phyloP scores from a whole-genome alignment of 2,113 vertebrate genomes.

The Chaenocephalus aceratus region DNA sequence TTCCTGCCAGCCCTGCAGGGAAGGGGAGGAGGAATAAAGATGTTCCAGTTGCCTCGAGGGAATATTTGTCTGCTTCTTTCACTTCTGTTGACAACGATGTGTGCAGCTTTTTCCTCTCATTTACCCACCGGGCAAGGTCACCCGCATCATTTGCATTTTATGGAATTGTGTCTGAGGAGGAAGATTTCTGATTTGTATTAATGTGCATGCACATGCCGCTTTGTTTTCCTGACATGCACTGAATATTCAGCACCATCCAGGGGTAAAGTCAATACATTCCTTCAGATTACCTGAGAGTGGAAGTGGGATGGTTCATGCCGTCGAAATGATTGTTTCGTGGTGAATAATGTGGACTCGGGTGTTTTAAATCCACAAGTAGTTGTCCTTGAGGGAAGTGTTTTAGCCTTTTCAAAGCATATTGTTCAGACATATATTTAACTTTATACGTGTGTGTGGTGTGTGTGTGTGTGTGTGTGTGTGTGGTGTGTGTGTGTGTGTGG shows the following conservation, averaged over 20 bases:
- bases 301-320: conserved; percentile 38
- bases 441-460: neutral
- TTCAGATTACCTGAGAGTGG: conserved; percentile 62
- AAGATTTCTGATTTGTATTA: conserved; percentile 78
- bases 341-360: conserved; percentile 30
- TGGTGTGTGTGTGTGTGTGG: no score
- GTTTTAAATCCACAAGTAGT: conserved; percentile 34
- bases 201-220: conserved; percentile 64
- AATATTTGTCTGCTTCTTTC: conserved; percentile 62
- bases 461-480: no score
- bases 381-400: conserved; percentile 53
- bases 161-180: conserved; percentile 70
- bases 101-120: conserved; percentile 57
- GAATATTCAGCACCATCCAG: conserved; percentile 78
- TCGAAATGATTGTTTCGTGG: conserved; percentile 40
- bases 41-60: conserved; percentile 51
- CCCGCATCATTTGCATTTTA: conserved; percentile 77
- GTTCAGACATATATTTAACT: neutral
- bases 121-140: conserved; percentile 77
- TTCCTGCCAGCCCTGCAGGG: conserved; percentile 28
- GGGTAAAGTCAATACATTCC: conserved; percentile 73
- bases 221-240: conserved; percentile 59
- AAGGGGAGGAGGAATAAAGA: conserved; percentile 49
- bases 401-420: conserved; percentile 14
- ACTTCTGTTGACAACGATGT: conserved; percentile 67